Percentiles rank a stretch among this genome's conserved stretches.
Conservation (phyloP, 2,797 vertebrate species). For the Cossypha heuglini region DNA sequence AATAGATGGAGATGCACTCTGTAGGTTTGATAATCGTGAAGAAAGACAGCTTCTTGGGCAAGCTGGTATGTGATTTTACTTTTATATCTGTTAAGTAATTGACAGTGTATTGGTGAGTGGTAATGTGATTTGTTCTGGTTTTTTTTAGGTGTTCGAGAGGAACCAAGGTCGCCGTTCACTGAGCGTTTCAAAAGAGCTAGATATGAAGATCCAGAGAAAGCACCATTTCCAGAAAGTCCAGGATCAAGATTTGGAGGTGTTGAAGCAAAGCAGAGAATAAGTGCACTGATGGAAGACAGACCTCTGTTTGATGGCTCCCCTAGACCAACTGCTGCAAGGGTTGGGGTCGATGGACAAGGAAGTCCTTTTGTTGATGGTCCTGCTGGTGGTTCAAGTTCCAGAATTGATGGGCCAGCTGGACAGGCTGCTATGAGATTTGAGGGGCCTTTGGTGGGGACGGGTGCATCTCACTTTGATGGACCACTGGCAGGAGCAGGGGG, state of each 20-base stretch:
- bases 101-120: background rate
- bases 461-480: conserved; percentile 80
- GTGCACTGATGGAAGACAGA: conserved; percentile 77
- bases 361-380: conserved; percentile 84
- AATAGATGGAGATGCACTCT: conserved; percentile 40
- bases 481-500: conserved; percentile 74
- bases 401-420: conserved; percentile 74
- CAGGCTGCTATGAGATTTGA: conserved; percentile 68
- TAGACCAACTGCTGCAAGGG: conserved; percentile 70
- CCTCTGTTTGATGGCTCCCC: conserved; percentile 80
- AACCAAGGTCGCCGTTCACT: conserved; percentile 76
- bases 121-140: background rate
- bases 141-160: conserved; percentile 76
- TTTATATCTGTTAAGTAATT: background rate
- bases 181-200: conserved; percentile 77
- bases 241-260: conserved; percentile 75
- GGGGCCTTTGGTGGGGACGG: conserved; percentile 57
- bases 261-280: conserved; percentile 79
- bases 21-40: conserved; percentile 57
- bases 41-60: conserved; percentile 70
- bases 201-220: conserved; percentile 77
- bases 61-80: conserved; percentile 56
- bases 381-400: conserved; percentile 67
- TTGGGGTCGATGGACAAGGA: conserved; percentile 77
- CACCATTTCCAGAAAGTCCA: conserved; percentile 70